Evolutionary conservation across 1,140 invertebrate species (phyloP), one percentile per base, ranked within the genome.

Genomic region (Elymnias hypermnestra): DNA sequence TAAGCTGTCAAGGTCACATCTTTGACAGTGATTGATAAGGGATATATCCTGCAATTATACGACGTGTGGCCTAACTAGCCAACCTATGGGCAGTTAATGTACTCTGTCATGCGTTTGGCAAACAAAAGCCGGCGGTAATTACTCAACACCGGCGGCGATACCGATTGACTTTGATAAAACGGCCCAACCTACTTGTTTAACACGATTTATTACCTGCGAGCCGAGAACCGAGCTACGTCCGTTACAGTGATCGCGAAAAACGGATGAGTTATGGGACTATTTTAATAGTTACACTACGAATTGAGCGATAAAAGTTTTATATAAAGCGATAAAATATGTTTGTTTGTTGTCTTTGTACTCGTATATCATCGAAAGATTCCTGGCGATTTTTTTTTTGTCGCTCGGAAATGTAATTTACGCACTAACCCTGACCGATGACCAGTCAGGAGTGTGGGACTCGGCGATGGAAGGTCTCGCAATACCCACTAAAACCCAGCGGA

Each of bases 121-220:
- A 57, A 64, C 62, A 61, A 57, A 57, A 45, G 53, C 53, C 53
- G 43, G 45, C 38, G 43, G 59, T 77, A 79, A 82, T 83, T 81
- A 81, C 76, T 83, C 77, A 79, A 58, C 57, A 61, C 44, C 49
- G 69, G 57, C 65, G 72, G 64, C 66, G 70, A 72, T 78, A 75
- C 65, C 71, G 73, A 82, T 82, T 75, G 81, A 84, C 77, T 84
- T 84, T 82, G 81, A 82, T 84, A 82, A 84, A 84, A 82, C 73
- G 77, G 63, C 62, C 63, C 75, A 82, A 82, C 77, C 77, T 82
- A 84, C 81, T 82, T 82, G 81, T 81, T 78, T 81, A 82, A 72
- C 72, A 64, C 70, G 73, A 84, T 84, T 82, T 84, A 84, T 84
- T 84, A 81, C 77, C 75, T 79, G 75, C 60, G 73, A 71, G 69